A percentile compares a stretch with the other conserved stretches of the same genome.
phyloP scores from a whole-genome alignment of 2,113 vertebrate species.

The Eidolon helvum region DNA sequence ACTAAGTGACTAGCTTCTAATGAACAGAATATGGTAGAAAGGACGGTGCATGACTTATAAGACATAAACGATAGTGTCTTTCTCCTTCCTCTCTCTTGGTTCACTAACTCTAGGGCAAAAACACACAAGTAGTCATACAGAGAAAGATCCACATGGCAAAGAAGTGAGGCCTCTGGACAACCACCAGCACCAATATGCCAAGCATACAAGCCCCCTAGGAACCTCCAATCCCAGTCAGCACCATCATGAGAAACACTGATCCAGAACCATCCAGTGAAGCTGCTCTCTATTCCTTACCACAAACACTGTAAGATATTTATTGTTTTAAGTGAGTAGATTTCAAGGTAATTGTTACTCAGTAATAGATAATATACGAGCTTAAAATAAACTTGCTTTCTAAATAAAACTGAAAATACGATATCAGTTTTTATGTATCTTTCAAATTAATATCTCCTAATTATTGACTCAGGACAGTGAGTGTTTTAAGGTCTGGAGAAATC shows the following conservation, averaged over 20 bases:
- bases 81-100: background rate
- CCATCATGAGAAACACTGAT: background rate
- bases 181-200: background rate
- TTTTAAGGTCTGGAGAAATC: background rate
- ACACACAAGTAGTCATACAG: background rate
- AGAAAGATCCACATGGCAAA: background rate
- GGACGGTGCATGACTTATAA: background rate
- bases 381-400: background rate
- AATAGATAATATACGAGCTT: background rate
- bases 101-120: background rate
- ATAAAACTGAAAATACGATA: background rate
- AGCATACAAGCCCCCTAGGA: background rate
- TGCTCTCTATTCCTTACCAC: background rate
- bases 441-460: background rate
- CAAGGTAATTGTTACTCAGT: background rate
- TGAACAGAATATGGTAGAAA: background rate
- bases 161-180: background rate
- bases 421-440: background rate
- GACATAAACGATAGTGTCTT: background rate
- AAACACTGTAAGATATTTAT: background rate
- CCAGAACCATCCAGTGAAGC: background rate
- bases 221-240: background rate
- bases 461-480: background rate
- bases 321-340: background rate
- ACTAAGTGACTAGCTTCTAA: background rate